A percentile compares a stretch with the other conserved stretches of the same genome.
phyloP scores from a whole-genome alignment of 2,888 invertebrate genomes.

The Protodeltote pygarga region DNA sequence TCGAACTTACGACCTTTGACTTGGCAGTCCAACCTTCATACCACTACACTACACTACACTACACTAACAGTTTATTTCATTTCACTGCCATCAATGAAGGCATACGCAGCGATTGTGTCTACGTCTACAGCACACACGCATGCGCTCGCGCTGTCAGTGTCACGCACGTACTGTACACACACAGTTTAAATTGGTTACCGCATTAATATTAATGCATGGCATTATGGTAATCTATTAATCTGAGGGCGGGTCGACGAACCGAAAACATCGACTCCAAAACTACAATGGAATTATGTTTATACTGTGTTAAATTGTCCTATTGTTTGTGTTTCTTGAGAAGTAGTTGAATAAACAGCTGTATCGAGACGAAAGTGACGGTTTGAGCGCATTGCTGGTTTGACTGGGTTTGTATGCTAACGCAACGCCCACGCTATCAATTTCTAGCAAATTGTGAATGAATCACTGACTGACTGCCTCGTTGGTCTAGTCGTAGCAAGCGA shows the following conservation, averaged over 20 bases:
- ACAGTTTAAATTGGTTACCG: conserved; percentile 51
- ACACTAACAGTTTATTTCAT: no score
- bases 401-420: conserved; percentile 2
- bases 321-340: conserved; percentile 28
- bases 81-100: conserved; percentile 20
- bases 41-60: no score
- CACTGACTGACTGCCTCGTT: no score
- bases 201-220: conserved; percentile 51
- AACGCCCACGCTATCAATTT: conserved; percentile 23
- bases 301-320: conserved; percentile 32
- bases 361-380: conserved; percentile 30
- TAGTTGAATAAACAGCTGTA: conserved; percentile 31
- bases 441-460: no score
- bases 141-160: no score
- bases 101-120: conserved; percentile 21
- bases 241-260: conserved; percentile 45
- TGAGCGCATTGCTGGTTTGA: conserved; percentile 15
- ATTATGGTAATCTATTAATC: conserved; percentile 51
- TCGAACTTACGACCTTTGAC: no score
- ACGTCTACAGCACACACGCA: neutral
- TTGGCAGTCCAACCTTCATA: no score
- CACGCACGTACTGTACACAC: conserved; percentile 33
- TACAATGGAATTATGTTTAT: conserved; percentile 35
- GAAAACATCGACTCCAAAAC: conserved; percentile 27
- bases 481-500: no score